Evolutionary conservation across 2,888 invertebrate species (phyloP).

Genomic region (Didymodactylos carnosus): DNA sequence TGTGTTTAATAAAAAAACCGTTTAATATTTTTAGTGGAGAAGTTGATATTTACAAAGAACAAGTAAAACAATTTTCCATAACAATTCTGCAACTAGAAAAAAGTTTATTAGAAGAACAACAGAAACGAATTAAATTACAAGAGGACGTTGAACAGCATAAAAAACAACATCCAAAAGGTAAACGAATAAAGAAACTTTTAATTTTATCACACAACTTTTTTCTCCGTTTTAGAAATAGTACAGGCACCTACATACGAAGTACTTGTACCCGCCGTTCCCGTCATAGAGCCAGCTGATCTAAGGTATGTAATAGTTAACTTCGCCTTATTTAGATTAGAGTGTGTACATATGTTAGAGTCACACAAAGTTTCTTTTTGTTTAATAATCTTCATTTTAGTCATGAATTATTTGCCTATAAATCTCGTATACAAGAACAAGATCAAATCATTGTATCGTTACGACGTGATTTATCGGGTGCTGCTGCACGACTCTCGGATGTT

Average conservation of each 20-base stretch:
- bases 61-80: slow-evolving; percentile 30
- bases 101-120: neutral
- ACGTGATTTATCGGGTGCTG: slow-evolving; percentile 29
- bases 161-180: neutral
- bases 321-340: no score
- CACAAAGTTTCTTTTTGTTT: neutral
- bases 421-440: slow-evolving; percentile 26
- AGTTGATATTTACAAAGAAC: slow-evolving; percentile 25
- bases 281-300: neutral
- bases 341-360: no score
- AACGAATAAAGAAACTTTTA: no score
- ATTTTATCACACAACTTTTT: no score
- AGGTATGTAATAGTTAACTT: no score
- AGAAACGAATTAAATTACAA: neutral
- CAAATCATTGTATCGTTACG: slow-evolving; percentile 27
- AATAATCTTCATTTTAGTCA: slow-evolving; percentile 18
- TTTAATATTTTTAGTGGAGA: slow-evolving; percentile 20
- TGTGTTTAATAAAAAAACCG: no score
- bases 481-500: slow-evolving; percentile 30
- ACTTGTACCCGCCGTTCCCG: neutral
- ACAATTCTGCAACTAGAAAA: slow-evolving; percentile 32
- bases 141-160: neutral
- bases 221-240: neutral
- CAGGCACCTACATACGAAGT: neutral
- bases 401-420: slow-evolving; percentile 28